These are phyloP conservation scores for Xiphias gladius DNA, from an alignment of 2,113 vertebrate species.

Conservation along the genomic window DNA sequence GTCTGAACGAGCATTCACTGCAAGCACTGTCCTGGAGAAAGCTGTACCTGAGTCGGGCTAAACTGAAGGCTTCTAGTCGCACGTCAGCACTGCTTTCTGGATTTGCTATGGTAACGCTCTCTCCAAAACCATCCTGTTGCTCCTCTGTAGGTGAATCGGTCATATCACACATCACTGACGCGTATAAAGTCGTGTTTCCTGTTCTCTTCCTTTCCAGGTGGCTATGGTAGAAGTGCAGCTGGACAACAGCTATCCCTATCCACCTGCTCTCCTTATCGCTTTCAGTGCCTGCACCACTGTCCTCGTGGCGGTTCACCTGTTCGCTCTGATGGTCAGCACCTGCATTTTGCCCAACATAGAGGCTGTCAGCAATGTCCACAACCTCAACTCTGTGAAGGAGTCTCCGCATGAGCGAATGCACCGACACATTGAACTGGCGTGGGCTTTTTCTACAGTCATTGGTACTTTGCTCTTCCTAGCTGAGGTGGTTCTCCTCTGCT, in stretches of 20 bases:
- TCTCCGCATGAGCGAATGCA: constrained; percentile 98
- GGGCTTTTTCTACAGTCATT: constrained; percentile 97
- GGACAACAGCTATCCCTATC: constrained; percentile 96
- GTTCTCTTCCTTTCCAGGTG: constrained; percentile 84
- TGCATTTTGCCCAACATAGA: constrained; percentile 98
- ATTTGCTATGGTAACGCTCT: constrained; percentile 93
- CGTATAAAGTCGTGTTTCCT: constrained; percentile 61
- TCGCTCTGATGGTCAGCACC: constrained; percentile 98
- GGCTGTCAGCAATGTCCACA: constrained; percentile 98
- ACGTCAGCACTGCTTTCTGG: constrained; percentile 97
- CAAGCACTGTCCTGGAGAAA: constrained; percentile 98
- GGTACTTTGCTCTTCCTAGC: constrained; percentile 97
- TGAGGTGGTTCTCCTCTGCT: constrained; percentile 96
- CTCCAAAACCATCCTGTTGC: neutral
- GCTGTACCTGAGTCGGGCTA: constrained; percentile 96
- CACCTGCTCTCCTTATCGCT: constrained; percentile 92
- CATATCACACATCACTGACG: constrained; percentile 73
- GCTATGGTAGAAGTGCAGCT: constrained; percentile 99
- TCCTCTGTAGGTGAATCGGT: neutral
- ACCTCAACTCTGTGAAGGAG: constrained; percentile 98
- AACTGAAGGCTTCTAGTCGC: constrained; percentile 96
- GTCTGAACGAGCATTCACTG: constrained; percentile 93
- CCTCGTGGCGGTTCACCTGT: constrained; percentile 96
- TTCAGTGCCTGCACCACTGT: constrained; percentile 98
- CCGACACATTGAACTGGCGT: constrained; percentile 96